Conservation (phyloP, 2,113 vertebrate genomes). For the Rhizomys pruinosus region DNA sequence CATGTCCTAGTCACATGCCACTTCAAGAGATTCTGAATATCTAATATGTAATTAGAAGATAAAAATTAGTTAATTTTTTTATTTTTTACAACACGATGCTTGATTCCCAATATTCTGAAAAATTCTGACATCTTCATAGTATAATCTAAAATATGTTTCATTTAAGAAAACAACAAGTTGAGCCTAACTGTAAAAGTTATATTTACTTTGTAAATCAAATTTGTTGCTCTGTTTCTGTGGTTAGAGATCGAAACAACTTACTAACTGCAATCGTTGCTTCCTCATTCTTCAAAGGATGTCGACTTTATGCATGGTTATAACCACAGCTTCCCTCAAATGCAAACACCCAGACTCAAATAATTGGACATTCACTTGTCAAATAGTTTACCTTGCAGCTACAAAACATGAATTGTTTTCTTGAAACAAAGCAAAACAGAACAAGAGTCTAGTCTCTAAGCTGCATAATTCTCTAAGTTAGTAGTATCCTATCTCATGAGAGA, state of each 20-base stretch:
- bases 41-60: conserved; percentile 46
- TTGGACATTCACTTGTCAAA: conserved; percentile 38
- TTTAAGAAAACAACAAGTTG: conserved; percentile 73
- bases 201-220: conserved; percentile 76
- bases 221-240: conserved; percentile 73
- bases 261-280: conserved; percentile 67
- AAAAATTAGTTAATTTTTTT: conserved; percentile 63
- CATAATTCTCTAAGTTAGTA: neutral
- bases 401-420: conserved; percentile 23
- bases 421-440: neutral
- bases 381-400: conserved; percentile 43
- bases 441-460: neutral
- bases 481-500: neutral
- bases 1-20: conserved; percentile 10
- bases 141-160: conserved; percentile 64
- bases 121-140: conserved; percentile 63
- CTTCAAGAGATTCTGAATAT: conserved; percentile 58
- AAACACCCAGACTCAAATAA: conserved; percentile 54
- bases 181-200: conserved; percentile 67
- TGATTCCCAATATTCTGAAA: conserved; percentile 67
- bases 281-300: conserved; percentile 70
- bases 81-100: conserved; percentile 53
- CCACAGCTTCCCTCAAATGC: conserved; percentile 55
- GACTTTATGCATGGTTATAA: conserved; percentile 48
- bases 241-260: conserved; percentile 63